Evolutionary conservation across 2,797 vertebrate species (phyloP).

Genomic region (Echeneis naucrates): DNA sequence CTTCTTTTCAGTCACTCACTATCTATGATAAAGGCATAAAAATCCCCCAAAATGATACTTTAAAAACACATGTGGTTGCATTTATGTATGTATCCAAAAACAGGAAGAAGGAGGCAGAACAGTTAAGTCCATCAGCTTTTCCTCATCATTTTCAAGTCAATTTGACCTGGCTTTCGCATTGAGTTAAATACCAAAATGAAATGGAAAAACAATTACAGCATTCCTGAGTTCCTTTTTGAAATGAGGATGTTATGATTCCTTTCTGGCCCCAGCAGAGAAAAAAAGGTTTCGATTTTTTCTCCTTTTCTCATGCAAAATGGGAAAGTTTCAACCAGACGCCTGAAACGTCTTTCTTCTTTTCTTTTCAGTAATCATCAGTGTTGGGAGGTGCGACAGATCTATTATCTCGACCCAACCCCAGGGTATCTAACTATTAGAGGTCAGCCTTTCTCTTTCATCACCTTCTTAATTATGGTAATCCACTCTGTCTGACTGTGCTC

Average conservation of each 20-base stretch:
- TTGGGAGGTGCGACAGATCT: constrained; percentile 84
- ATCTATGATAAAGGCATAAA: too few relatives aligned
- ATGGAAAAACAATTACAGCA: constrained; percentile 5
- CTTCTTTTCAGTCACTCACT: too few relatives aligned
- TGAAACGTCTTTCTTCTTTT: not conserved
- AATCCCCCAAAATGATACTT: too few relatives aligned
- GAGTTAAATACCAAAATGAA: not conserved
- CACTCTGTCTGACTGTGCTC: not conserved
- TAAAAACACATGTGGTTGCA: constrained; percentile 24
- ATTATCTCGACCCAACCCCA: constrained; percentile 60
- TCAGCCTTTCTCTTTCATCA: constrained; percentile 23
- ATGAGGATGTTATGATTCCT: not conserved
- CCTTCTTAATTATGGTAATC: not conserved
- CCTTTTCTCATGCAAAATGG: not conserved
- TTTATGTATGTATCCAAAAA: constrained; percentile 31
- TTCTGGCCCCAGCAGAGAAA: constrained; percentile 10
- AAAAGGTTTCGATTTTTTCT: not conserved
- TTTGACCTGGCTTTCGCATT: not conserved
- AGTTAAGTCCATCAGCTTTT: constrained; percentile 22
- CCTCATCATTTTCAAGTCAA: not conserved
- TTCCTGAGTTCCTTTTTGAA: too few relatives aligned
- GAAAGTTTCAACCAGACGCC: not conserved
- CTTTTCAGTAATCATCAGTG: constrained; percentile 81
- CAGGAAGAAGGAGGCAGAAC: constrained; percentile 33
- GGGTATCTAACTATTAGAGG: constrained; percentile 77